Conservation (phyloP, 2,888 invertebrate species). For the Synanthedon andrenaeformis region DNA sequence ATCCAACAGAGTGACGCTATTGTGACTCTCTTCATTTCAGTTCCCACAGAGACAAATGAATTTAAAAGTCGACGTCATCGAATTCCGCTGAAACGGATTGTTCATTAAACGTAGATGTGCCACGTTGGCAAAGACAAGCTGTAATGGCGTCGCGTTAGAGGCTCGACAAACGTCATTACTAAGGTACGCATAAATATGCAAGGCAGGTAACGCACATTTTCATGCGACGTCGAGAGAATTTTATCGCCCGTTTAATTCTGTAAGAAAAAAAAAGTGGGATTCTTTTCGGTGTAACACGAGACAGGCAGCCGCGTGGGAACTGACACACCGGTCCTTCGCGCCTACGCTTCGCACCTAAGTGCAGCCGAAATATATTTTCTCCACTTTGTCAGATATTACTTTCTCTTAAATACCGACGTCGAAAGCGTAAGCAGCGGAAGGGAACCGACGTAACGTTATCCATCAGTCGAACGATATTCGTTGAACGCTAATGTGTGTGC, state of each 20-base stretch:
- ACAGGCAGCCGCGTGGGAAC: constrained; percentile 62
- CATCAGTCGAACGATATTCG: constrained; percentile 51
- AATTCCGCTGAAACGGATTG: constrained; percentile 50
- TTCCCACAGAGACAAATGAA: constrained; percentile 38
- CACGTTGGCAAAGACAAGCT: constrained; percentile 1
- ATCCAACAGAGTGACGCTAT: not conserved
- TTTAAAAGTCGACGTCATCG: constrained; percentile 44
- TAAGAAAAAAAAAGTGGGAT: constrained; percentile 59
- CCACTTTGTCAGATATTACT: constrained; percentile 59
- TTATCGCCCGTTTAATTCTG: constrained; percentile 69
- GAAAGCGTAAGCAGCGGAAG: constrained; percentile 40
- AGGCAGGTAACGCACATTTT: constrained; percentile 71
- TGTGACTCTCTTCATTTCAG: constrained; percentile 18
- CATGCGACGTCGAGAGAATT: constrained; percentile 70
- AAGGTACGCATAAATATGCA: constrained; percentile 68
- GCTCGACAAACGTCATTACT: constrained; percentile 67
- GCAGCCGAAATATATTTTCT: constrained; percentile 58
- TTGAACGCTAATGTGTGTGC: constrained; percentile 53
- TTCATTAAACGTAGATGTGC: constrained; percentile 30
- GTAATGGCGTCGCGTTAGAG: constrained; percentile 55
- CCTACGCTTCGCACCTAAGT: constrained; percentile 51
- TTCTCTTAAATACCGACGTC: constrained; percentile 48
- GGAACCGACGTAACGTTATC: constrained; percentile 53
- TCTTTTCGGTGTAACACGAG: constrained; percentile 59
- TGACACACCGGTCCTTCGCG: constrained; percentile 36